These are phyloP conservation scores for Periophthalmodon schlosseri DNA, from an alignment of 2,113 vertebrate species.

Conservation along the genomic window DNA sequence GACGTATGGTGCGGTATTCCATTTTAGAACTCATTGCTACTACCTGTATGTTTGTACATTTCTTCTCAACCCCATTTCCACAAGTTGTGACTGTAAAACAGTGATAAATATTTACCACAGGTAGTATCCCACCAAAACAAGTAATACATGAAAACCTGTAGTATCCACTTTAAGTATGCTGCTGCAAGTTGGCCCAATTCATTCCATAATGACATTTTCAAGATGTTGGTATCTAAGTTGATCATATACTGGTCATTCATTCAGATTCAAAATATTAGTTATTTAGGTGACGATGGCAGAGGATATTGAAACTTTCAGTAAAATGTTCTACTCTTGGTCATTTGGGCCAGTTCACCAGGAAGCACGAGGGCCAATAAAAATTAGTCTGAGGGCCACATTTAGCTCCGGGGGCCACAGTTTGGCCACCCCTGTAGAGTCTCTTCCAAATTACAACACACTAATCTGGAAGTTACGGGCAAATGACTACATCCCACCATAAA, in stretches of 20 bases:
- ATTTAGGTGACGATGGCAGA: background rate
- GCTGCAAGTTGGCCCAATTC: background rate
- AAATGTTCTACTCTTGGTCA: background rate
- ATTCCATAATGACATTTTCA: background rate
- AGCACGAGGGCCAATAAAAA: background rate
- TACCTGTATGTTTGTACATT: no score
- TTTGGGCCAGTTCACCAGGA: background rate
- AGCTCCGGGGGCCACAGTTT: background rate
- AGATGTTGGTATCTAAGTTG: no score
- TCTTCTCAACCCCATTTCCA: no score
- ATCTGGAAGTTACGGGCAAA: conserved; percentile 23
- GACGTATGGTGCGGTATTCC: no score
- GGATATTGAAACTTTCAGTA: background rate
- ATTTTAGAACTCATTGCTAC: no score
- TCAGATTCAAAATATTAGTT: no score
- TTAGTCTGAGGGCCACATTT: background rate
- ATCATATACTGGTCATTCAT: no score
- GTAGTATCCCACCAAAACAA: no score
- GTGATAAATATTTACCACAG: no score
- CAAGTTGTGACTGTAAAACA: no score
- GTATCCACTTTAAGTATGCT: background rate
- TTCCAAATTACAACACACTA: background rate
- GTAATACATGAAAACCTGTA: no score
- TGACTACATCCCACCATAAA: conserved; percentile 9
- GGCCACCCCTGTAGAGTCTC: background rate